These are phyloP conservation scores for Limenitis arthemis DNA, from an alignment of 2,888 invertebrate species.

Conservation along the genomic window DNA sequence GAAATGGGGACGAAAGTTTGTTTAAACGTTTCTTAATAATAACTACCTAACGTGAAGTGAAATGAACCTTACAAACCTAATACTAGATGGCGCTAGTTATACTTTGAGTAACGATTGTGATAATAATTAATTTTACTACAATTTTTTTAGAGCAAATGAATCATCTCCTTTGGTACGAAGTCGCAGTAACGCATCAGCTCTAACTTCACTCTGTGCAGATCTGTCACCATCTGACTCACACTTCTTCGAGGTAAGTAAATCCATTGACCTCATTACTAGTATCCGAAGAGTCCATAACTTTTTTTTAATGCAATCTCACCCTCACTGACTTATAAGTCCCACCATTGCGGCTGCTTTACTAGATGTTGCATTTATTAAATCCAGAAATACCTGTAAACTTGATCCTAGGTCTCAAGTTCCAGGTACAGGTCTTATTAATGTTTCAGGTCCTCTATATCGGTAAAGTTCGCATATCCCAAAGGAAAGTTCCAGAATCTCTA, in stretches of 20 bases:
- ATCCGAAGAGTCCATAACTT: neutral
- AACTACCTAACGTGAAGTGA: too few relatives aligned
- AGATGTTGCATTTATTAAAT: too few relatives aligned
- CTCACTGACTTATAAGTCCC: too few relatives aligned
- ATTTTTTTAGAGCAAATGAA: constrained; percentile 40
- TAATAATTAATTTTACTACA: neutral
- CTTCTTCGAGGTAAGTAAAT: constrained; percentile 83
- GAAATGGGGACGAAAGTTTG: too few relatives aligned
- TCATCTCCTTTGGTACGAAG: constrained; percentile 44
- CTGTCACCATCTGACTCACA: constrained; percentile 90
- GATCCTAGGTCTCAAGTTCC: neutral
- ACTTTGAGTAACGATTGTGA: neutral
- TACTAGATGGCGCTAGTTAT: too few relatives aligned
- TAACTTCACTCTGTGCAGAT: constrained; percentile 82
- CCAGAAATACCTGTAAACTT: neutral
- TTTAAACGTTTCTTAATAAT: too few relatives aligned
- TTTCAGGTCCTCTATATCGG: constrained; percentile 90
- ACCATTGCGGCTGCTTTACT: too few relatives aligned
- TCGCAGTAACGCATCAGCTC: constrained; percentile 73
- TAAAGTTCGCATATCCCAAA: constrained; percentile 89
- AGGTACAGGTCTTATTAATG: neutral
- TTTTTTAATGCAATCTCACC: too few relatives aligned
- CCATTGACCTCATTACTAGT: neutral
- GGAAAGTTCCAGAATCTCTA: constrained; percentile 88
- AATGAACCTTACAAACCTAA: too few relatives aligned